Evolutionary conservation across 2,888 invertebrate species (phyloP).

Genomic region (Celastrina argiolus): DNA sequence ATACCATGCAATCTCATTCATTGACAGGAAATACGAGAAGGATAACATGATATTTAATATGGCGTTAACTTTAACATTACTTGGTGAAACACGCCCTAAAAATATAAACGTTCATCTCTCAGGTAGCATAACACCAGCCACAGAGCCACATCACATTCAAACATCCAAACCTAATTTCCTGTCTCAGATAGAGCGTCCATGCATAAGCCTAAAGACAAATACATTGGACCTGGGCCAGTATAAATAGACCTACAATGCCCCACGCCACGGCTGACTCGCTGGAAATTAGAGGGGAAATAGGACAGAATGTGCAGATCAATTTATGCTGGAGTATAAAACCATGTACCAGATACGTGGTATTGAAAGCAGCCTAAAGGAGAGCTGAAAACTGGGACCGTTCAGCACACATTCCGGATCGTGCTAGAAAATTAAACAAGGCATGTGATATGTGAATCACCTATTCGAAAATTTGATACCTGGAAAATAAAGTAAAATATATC

Average conservation of each 20-base stretch:
- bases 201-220: conserved; percentile 71
- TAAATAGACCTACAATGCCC: conserved; percentile 39
- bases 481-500: neutral
- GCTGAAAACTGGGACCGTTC: conserved; percentile 32
- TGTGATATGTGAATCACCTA: neutral
- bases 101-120: no score
- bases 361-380: conserved; percentile 32
- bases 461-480: neutral
- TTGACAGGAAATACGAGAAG: no score
- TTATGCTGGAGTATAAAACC: conserved; percentile 25
- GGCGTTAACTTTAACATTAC: no score
- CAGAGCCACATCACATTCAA: conserved; percentile 52
- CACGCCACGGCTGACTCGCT: conserved; percentile 23
- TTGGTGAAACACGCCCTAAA: no score
- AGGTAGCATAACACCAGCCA: conserved; percentile 44
- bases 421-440: neutral
- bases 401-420: conserved; percentile 26
- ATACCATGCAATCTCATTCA: no score
- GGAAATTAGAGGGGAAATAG: conserved; percentile 27
- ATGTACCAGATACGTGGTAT: conserved; percentile 26
- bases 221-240: conserved; percentile 48
- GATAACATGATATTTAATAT: no score
- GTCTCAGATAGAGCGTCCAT: conserved; percentile 65
- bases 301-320: conserved; percentile 30
- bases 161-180: conserved; percentile 77